Conservation (phyloP, 1,140 invertebrate species). For the Scaptomyza graminum region DNA sequence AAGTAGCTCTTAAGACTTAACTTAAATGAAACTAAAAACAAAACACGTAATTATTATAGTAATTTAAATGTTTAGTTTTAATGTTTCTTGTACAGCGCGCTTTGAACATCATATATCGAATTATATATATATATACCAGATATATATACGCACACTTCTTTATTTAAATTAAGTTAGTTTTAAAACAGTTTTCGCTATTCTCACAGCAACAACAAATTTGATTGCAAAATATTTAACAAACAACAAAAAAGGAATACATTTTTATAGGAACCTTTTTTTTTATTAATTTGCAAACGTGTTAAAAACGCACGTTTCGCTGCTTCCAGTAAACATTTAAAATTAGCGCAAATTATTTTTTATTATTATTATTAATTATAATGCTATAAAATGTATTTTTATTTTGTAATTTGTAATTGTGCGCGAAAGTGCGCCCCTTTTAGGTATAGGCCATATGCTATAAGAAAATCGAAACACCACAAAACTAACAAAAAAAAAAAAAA, state of each 20-base stretch:
- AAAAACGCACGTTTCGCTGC: slow-evolving; percentile 45
- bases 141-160: slow-evolving; percentile 1
- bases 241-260: no score
- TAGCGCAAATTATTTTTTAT: slow-evolving; percentile 77
- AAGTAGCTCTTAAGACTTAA: slow-evolving; percentile 48
- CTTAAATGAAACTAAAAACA: slow-evolving; percentile 39
- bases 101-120: slow-evolving; percentile 52
- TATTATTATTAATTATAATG: slow-evolving; percentile 27
- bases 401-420: slow-evolving; percentile 18
- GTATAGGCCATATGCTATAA: no score
- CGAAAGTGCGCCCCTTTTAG: not conserved
- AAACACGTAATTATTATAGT: slow-evolving; percentile 55
- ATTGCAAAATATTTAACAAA: no score
- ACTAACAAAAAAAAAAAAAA: not conserved
- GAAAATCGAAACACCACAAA: not conserved
- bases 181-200: no score
- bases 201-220: no score
- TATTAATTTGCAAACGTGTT: slow-evolving; percentile 12
- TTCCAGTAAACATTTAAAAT: slow-evolving; percentile 68
- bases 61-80: slow-evolving; percentile 68
- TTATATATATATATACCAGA: slow-evolving; percentile 30
- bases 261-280: no score
- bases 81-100: slow-evolving; percentile 75
- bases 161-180: slow-evolving; percentile 20
- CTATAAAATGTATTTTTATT: slow-evolving; percentile 35